Conservation (phyloP, 92 coral and sea anemone genomes). For the Desmophyllum pertusum region DNA sequence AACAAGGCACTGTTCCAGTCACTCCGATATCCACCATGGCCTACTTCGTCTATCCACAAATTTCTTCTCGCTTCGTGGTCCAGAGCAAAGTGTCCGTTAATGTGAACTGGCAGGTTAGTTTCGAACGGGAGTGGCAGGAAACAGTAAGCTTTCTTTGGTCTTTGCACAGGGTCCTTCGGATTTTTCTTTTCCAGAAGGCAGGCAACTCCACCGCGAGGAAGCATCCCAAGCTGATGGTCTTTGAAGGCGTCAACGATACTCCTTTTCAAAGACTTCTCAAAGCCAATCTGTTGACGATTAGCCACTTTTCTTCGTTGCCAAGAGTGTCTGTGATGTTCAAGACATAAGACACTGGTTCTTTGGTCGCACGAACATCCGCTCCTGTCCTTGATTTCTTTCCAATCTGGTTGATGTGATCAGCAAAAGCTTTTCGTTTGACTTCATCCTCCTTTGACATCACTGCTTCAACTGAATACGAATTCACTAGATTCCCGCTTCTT, state of each 20-base stretch:
- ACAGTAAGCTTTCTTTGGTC: slow-evolving; percentile 52
- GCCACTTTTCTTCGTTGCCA: slow-evolving; percentile 61
- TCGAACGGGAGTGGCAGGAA: slow-evolving; percentile 77
- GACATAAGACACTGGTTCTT: slow-evolving; percentile 52
- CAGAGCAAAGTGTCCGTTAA: slow-evolving; percentile 84
- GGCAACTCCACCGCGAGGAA: slow-evolving; percentile 86
- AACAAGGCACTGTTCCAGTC: slow-evolving; percentile 68
- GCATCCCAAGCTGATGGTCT: slow-evolving; percentile 57
- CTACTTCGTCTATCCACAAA: slow-evolving; percentile 67
- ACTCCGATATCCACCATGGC: slow-evolving; percentile 55
- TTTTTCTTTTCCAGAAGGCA: slow-evolving; percentile 32
- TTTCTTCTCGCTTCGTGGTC: slow-evolving; percentile 67
- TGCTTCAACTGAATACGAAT: slow-evolving; percentile 54
- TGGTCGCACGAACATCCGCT: slow-evolving; percentile 1
- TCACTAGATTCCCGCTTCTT: slow-evolving; percentile 28
- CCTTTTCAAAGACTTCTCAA: slow-evolving; percentile 25
- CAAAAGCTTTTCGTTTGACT: slow-evolving; percentile 47
- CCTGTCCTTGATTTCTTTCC: background rate
- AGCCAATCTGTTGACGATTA: slow-evolving; percentile 74
- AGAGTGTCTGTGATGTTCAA: slow-evolving; percentile 50
- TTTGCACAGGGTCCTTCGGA: background rate
- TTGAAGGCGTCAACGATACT: slow-evolving; percentile 39
- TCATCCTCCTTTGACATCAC: slow-evolving; percentile 55
- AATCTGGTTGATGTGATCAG: slow-evolving; percentile 25
- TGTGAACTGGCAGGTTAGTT: slow-evolving; percentile 80